Conservation (phyloP, 2,113 vertebrate species). For the Girardinichthys multiradiatus region DNA sequence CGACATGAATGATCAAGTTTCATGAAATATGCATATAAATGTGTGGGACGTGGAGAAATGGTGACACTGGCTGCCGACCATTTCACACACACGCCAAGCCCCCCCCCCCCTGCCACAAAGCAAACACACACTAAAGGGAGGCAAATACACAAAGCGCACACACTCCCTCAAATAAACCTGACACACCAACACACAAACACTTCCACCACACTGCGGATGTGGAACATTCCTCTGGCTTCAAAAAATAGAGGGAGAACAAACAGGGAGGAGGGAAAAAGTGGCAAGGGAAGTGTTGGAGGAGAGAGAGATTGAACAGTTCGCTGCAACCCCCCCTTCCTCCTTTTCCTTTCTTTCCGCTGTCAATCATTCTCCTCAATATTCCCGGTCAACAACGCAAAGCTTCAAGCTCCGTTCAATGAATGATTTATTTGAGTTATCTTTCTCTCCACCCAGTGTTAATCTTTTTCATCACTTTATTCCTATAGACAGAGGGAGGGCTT, state of each 20-base stretch:
- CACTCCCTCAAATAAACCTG: slow-evolving; percentile 25
- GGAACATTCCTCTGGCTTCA: slow-evolving; percentile 68
- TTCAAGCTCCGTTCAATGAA: slow-evolving; percentile 5
- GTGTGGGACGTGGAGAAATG: slow-evolving; percentile 33
- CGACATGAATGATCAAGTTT: slow-evolving; percentile 52
- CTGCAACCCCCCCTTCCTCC: slow-evolving; percentile 14
- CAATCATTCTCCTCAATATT: slow-evolving; percentile 36
- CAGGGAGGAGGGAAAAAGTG: slow-evolving; percentile 39
- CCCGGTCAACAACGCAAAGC: not conserved
- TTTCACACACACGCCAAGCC: slow-evolving; percentile 26
- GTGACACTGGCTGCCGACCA: slow-evolving; percentile 52
- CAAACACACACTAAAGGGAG: slow-evolving; percentile 56
- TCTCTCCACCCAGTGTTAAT: not conserved
- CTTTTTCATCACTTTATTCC: not conserved
- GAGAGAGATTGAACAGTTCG: slow-evolving; percentile 37
- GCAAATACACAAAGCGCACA: slow-evolving; percentile 41
- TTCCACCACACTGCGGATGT: slow-evolving; percentile 56
- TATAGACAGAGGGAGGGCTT: not conserved
- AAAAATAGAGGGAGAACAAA: slow-evolving; percentile 55
- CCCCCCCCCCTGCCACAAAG: slow-evolving; percentile 23
- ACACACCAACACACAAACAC: slow-evolving; percentile 14
- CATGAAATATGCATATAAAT: slow-evolving; percentile 64
- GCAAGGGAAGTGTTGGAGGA: slow-evolving; percentile 35
- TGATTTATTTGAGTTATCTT: slow-evolving; percentile 1
- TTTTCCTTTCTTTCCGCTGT: slow-evolving; percentile 23